A percentile compares a stretch with the other conserved stretches of the same genome.
Evolutionary conservation across 2,888 invertebrate species (phyloP).

Genomic region (Hololepta plana): DNA sequence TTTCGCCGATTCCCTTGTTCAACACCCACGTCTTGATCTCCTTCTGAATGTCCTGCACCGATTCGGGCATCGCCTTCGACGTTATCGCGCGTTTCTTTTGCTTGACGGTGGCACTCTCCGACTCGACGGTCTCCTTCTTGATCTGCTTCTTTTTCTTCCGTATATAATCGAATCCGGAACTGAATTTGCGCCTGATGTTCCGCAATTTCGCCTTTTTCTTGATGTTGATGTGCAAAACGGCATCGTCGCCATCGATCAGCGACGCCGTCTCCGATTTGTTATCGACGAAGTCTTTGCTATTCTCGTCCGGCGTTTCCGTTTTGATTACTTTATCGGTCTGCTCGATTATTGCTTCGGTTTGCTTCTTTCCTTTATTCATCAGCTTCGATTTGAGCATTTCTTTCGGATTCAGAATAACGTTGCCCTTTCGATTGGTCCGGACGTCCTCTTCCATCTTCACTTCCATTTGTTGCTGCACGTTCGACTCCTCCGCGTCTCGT

Average conservation of each 20-base stretch:
- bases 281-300: constrained; percentile 22
- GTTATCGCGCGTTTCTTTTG: constrained; percentile 26
- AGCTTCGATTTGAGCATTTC: constrained; percentile 16
- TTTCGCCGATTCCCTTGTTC: constrained; percentile 89
- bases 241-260: constrained; percentile 19
- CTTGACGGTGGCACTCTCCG: constrained; percentile 21
- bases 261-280: constrained; percentile 22
- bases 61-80: constrained; percentile 39
- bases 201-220: too few species aligned
- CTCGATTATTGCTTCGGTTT: too few species aligned
- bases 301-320: constrained; percentile 16
- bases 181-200: constrained; percentile 55
- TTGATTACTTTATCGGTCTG: constrained; percentile 16
- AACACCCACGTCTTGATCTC: constrained; percentile 84
- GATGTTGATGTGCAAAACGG: constrained; percentile 7
- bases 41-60: constrained; percentile 59
- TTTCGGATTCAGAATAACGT: constrained; percentile 15
- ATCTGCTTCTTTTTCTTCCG: constrained; percentile 69
- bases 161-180: constrained; percentile 77
- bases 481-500: constrained; percentile 18
- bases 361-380: constrained; percentile 14
- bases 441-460: constrained; percentile 30
- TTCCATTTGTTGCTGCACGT: constrained; percentile 22
- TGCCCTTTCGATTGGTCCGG: constrained; percentile 30
- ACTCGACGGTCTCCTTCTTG: constrained; percentile 32